Base-by-base conservation (phyloP, 2,888 invertebrate genomes). In the Halictus quadricinctus region DNA sequence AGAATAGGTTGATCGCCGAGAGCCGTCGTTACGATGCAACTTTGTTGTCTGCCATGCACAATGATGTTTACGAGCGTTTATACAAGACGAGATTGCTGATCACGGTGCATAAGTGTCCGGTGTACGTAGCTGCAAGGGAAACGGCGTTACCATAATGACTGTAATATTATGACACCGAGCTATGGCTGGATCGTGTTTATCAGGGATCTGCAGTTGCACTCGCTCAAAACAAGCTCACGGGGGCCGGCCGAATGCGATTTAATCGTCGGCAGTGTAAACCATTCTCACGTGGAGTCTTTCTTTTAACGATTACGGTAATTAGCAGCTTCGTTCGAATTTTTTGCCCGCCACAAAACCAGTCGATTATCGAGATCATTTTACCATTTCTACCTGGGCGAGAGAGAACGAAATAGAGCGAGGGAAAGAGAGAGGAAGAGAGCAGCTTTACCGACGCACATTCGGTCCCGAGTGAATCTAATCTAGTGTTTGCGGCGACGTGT, bases 81-180 rank as follows among this genome's bases (percentile, higher is more conserved):
- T 80, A 74, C 60, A 84, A 74, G 88, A 76, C 84, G 90, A 83
- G 81, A 85, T 88, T 69, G 85, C 83, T 72, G 81, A 82, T 87
- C 84, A 76, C 70, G 88, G 77, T 50, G 76, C 86, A 81, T 36
- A 64, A 83, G 80, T 43, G 80, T 78, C 74, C 69, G 41, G n/a
- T 36, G 41, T 69, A 77, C 72, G 86, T 60, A 48, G 70, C 69
- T 72, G 85, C 82, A 79, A 72, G 79, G 75, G 80, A 88, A 82
- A 77, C 85, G 88, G 76, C 85, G 74, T 81, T 83, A 84, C 82
- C 87, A 88, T 91, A 88, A 90, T 87, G 88, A 86, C 87, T 85
- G 81, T 80, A 86, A 89, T 91, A 89, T 91, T 89, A 91, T 88
- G 87, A 89, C 82, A 87, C 85, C 86, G 82, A 75, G 77, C 70